Evolutionary conservation across 2,113 vertebrate genomes (phyloP).

Genomic region (Isichthys henryi): DNA sequence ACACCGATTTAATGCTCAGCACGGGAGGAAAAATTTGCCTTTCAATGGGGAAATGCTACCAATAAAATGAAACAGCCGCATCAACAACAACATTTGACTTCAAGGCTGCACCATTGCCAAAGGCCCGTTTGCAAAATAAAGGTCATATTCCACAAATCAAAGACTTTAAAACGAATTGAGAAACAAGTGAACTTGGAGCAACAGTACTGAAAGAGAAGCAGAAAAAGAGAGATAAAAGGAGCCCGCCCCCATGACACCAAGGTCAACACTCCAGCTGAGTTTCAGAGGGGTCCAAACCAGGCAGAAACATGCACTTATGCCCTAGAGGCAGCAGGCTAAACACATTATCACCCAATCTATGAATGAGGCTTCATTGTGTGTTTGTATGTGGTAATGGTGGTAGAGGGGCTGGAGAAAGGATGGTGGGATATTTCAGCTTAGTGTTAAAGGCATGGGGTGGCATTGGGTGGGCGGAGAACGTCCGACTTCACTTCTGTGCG

Average conservation of each 20-base stretch:
- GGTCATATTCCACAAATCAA: background rate
- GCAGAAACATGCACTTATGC: background rate
- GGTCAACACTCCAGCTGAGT: background rate
- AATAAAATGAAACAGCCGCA: background rate
- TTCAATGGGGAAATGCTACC: background rate
- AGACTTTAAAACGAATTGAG: background rate
- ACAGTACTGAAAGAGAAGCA: background rate
- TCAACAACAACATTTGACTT: background rate
- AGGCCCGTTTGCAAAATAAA: background rate
- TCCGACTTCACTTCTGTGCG: slow-evolving; percentile 12
- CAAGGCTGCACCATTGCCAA: background rate
- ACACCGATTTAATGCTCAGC: background rate
- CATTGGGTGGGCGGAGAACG: background rate
- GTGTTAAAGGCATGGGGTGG: background rate
- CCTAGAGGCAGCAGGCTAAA: background rate
- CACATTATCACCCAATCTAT: background rate
- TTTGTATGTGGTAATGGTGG: background rate
- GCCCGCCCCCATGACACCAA: background rate
- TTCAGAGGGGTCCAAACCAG: background rate
- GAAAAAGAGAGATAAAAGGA: background rate
- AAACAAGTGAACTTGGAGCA: background rate
- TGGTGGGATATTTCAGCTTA: background rate
- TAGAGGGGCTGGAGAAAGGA: background rate
- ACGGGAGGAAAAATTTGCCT: background rate
- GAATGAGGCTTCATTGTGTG: background rate